These are phyloP conservation scores for Microchirus variegatus DNA, from an alignment of 2,797 vertebrate genomes.

Conservation along the genomic window DNA sequence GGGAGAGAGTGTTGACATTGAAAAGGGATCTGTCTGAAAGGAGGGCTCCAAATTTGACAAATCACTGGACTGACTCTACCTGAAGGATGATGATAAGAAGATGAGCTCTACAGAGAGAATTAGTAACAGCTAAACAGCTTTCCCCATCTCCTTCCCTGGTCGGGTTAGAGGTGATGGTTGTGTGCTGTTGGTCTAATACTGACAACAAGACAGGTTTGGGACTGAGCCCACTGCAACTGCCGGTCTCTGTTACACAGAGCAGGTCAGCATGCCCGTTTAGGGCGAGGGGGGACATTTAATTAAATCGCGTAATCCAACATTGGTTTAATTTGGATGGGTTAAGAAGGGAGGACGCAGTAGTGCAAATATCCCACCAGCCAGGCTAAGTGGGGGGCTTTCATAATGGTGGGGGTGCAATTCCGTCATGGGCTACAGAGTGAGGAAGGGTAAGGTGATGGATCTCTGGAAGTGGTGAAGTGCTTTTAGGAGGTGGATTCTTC, in stretches of 20 bases:
- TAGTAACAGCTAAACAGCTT: constrained; percentile 38
- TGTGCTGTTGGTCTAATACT: constrained; percentile 68
- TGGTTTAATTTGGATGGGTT: constrained; percentile 7
- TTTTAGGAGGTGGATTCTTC: constrained; percentile 38
- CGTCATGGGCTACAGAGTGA: neutral
- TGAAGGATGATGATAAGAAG: constrained; percentile 17
- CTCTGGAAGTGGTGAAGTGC: constrained; percentile 22
- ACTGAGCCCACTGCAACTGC: constrained; percentile 53
- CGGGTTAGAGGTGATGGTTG: neutral
- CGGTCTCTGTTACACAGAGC: constrained; percentile 77
- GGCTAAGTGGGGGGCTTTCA: constrained; percentile 41
- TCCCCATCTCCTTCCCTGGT: neutral
- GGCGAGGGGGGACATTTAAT: constrained; percentile 1
- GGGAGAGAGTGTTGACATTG: constrained; percentile 3
- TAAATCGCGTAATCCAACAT: constrained; percentile 2
- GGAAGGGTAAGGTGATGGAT: constrained; percentile 13
- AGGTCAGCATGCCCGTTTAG: constrained; percentile 14
- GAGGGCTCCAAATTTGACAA: constrained; percentile 6
- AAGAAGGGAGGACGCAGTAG: constrained; percentile 60
- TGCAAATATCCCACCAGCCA: constrained; percentile 76
- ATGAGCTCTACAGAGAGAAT: neutral
- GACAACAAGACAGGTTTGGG: constrained; percentile 66
- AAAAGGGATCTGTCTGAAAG: constrained; percentile 11
- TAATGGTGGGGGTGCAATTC: constrained; percentile 15
- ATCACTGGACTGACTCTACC: constrained; percentile 2